These are phyloP conservation scores for Coregonus suidteri DNA, from an alignment of 2,797 vertebrate genomes.

Conservation along the genomic window DNA sequence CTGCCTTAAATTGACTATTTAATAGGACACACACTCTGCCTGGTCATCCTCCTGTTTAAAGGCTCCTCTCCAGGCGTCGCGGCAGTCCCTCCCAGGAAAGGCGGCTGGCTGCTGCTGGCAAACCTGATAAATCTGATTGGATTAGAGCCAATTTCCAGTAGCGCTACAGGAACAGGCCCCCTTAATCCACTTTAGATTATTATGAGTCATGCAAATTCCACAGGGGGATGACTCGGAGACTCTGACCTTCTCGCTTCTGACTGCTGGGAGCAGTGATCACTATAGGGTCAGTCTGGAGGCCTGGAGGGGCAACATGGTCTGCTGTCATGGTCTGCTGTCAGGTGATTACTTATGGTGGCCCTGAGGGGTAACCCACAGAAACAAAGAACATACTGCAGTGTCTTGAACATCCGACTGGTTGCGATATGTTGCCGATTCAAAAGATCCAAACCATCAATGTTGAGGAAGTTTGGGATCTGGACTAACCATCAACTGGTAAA, in stretches of 20 bases:
- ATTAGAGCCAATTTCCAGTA: conserved; percentile 58
- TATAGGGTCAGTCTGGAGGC: background rate
- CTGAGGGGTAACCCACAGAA: background rate
- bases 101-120: conserved; percentile 62
- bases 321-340: background rate
- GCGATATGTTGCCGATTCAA: background rate
- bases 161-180: conserved; percentile 14
- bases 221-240: background rate
- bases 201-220: conserved; percentile 25
- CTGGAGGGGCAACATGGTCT: background rate
- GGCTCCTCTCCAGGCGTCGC: conserved; percentile 37
- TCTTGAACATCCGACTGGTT: background rate
- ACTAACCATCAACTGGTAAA: background rate
- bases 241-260: conserved; percentile 2
- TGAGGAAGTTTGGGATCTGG: background rate
- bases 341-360: background rate
- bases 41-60: conserved; percentile 60
- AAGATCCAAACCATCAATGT: background rate
- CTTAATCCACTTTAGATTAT: conserved; percentile 37
- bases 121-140: conserved; percentile 75
- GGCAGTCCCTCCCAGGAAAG: conserved; percentile 45
- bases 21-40: conserved; percentile 69
- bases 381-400: background rate
- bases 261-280: background rate
- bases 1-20: conserved; percentile 71